These are phyloP conservation scores for Clavelina lepadiformis DNA, from an alignment of 23 tunicate genomes.

Conservation along the genomic window DNA sequence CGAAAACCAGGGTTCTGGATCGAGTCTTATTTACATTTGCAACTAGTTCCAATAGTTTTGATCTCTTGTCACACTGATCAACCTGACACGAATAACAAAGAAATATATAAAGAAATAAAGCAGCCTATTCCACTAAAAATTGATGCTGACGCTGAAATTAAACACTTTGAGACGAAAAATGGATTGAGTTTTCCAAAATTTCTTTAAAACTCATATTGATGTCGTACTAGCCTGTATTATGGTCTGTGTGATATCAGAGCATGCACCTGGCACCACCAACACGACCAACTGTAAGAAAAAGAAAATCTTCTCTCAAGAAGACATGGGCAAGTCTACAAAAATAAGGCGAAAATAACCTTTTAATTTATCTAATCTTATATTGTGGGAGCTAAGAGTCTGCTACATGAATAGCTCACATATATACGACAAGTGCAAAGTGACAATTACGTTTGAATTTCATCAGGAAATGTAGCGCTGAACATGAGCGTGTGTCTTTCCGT, in stretches of 20 bases:
- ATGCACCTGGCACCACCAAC: conserved; percentile 99
- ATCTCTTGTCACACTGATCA: conserved; percentile 72
- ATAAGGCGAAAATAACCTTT: too few relatives aligned
- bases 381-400: too few relatives aligned
- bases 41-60: conserved; percentile 58
- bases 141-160: too few relatives aligned
- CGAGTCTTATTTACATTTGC: conserved; percentile 68
- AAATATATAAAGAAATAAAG: neutral
- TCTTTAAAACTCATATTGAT: too few relatives aligned
- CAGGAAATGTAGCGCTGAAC: conserved; percentile 99
- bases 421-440: too few relatives aligned
- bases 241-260: conserved; percentile 87
- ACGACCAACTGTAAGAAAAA: conserved; percentile 88
- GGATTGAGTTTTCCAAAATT: too few relatives aligned
- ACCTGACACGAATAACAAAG: conserved; percentile 8
- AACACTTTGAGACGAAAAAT: too few relatives aligned
- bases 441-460: conserved; percentile 74
- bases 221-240: conserved; percentile 63
- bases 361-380: too few relatives aligned
- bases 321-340: conserved; percentile 74
- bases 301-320: conserved; percentile 73
- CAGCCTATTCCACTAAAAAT: too few relatives aligned
- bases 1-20: conserved; percentile 89
- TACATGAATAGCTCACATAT: too few relatives aligned
- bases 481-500: conserved; percentile 88